Base-by-base conservation (phyloP, 2,797 vertebrate genomes). In the Phoebastria nigripes region DNA sequence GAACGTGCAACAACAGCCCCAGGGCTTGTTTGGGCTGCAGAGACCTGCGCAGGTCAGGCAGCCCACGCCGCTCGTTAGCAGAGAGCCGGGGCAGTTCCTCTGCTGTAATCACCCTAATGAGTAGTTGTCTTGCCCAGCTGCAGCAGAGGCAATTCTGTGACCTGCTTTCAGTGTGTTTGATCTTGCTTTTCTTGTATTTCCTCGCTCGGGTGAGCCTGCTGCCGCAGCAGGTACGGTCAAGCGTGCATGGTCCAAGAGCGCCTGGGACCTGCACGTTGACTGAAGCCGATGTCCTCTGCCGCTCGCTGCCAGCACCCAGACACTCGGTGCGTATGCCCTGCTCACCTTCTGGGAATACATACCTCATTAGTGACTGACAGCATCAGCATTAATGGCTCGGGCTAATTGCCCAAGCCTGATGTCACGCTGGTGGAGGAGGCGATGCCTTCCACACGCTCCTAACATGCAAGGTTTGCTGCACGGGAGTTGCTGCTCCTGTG, bases 401-500 rank as follows among this genome's bases (percentile, higher is more conserved):
- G 52, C 35, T 70, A 28, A 12, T 6, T 2, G 24, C 54, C 63
- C 54, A 8, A 7, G 10, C 7, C 55, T 65, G 63, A 9, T 26
- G 2, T 13, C 2, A 9, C 0, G 5, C 58, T 54, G 44, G 20
- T 19, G 44, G 56, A 9, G 2, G 31, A 17, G 61, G 31, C 0
- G 3, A 52, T 49, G 51, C 6, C 33, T 31, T 28, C 69, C 35
- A 6, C 0, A 1, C 0, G 0, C 74, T 74, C 1, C 0, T 5
- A 21, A 8, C 16, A 1, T 0, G 1, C 2, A 0, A 19, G 54
- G 31, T 47, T 59, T 55, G 44, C 47, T 18, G 42, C 41, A 3
- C 0, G 0, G 15, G 49, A 73, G 6, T 51, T 41, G 82, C 78
- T 29, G 70, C 55, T 78, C 51, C 82, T 12, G 56, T 3, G 0